Evolutionary conservation across 2,797 vertebrate species (phyloP).

Genomic region (Esox lucius): DNA sequence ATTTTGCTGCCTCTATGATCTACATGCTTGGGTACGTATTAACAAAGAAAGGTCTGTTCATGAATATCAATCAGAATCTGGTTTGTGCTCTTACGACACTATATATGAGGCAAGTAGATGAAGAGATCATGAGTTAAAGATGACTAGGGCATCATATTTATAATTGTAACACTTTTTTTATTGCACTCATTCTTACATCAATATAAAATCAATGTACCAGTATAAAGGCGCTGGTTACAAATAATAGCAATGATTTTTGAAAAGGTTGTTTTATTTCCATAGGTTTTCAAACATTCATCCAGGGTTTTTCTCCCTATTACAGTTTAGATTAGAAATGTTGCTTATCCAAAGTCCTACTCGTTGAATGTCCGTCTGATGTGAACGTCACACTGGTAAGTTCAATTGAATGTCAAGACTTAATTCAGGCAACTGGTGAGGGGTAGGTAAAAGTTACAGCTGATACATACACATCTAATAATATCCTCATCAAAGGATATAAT

Average conservation of each 20-base stretch:
- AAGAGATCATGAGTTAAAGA: not conserved
- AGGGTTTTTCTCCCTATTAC: not conserved
- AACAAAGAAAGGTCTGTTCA: not conserved
- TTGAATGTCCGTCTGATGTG: not conserved
- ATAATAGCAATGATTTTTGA: not conserved
- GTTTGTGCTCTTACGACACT: not conserved
- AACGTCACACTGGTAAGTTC: not conserved
- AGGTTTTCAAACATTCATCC: not conserved
- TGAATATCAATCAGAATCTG: not conserved
- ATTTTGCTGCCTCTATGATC: conserved; percentile 38
- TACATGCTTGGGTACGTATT: conserved; percentile 49
- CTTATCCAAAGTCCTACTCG: not conserved
- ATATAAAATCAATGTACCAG: not conserved
- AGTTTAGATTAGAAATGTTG: not conserved
- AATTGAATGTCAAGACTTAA: not conserved
- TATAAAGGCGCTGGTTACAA: not conserved
- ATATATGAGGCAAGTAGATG: not conserved
- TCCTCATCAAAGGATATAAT: not conserved
- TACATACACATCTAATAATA: not conserved
- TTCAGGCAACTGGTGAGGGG: not conserved
- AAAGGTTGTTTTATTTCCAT: not conserved
- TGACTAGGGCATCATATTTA: not conserved
- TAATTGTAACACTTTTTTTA: not conserved
- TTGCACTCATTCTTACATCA: not conserved
- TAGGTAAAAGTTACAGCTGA: not conserved